Percentiles rank a stretch among this genome's conserved stretches.
These are phyloP conservation scores for Podarcis siculus DNA, from an alignment of 2,797 vertebrate species.

Conservation along the genomic window DNA sequence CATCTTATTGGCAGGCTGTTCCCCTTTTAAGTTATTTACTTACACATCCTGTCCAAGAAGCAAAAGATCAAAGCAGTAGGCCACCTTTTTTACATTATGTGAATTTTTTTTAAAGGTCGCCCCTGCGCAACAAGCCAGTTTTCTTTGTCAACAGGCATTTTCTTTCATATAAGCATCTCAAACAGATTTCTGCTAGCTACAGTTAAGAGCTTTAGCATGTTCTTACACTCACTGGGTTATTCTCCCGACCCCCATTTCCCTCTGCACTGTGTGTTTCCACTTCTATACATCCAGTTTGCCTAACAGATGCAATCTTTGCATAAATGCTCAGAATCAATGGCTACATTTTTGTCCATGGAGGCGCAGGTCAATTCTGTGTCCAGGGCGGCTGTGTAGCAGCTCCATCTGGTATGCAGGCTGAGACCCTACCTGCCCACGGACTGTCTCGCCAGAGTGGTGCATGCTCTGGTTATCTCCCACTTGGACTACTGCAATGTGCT, in stretches of 20 bases:
- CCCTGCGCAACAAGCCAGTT: conserved; percentile 1
- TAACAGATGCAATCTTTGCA: too few species aligned
- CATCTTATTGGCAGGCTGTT: neutral
- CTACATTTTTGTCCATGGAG: neutral
- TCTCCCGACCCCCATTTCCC: neutral
- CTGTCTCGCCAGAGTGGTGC: too few species aligned
- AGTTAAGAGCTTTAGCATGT: neutral
- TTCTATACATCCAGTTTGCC: too few species aligned
- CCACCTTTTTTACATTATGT: neutral
- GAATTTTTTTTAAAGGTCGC: neutral
- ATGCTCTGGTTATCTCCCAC: too few species aligned
- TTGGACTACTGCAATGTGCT: too few species aligned
- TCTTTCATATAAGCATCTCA: neutral
- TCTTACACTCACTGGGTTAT: neutral
- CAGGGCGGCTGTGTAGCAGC: too few species aligned
- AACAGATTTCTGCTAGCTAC: neutral
- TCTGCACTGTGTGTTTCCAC: too few species aligned
- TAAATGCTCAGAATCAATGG: neutral
- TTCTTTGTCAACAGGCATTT: conserved; percentile 23
- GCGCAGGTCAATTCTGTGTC: too few species aligned
- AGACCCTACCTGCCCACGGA: too few species aligned
- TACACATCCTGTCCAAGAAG: conserved; percentile 33
- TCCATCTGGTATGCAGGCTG: too few species aligned
- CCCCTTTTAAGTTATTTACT: neutral
- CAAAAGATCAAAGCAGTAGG: neutral